phyloP scores from a whole-genome alignment of 1,140 invertebrate species.

The Drosophila bipectinata region DNA sequence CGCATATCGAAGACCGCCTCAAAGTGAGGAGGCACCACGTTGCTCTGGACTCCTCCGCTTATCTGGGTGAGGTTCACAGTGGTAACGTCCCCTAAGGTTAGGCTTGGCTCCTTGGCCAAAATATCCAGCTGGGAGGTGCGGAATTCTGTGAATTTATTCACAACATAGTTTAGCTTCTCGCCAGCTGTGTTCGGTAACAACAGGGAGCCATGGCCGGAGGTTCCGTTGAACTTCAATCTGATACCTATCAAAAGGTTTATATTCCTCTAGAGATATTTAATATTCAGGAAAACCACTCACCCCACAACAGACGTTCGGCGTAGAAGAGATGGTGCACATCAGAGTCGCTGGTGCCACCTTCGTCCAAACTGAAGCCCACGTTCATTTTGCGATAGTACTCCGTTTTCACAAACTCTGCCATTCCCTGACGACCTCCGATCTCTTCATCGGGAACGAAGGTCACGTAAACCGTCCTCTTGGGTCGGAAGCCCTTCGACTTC shows the following conservation, averaged over 20 bases:
- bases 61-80: constrained; percentile 94
- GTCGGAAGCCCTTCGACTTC: constrained; percentile 85
- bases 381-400: constrained; percentile 92
- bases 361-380: constrained; percentile 93
- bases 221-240: constrained; percentile 85
- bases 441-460: constrained; percentile 96
- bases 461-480: constrained; percentile 88
- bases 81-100: constrained; percentile 92
- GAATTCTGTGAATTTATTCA: constrained; percentile 91
- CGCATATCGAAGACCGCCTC: constrained; percentile 90
- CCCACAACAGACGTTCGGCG: constrained; percentile 90
- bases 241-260: constrained; percentile 23
- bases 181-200: constrained; percentile 92
- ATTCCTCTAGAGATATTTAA: background rate
- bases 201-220: constrained; percentile 94
- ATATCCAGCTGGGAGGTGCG: constrained; percentile 88
- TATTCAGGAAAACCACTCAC: constrained; percentile 78
- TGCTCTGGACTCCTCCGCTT: constrained; percentile 94
- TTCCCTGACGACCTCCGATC: constrained; percentile 92
- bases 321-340: constrained; percentile 90
- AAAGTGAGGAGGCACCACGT: constrained; percentile 94
- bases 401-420: constrained; percentile 91
- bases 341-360: constrained; percentile 88
- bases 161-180: constrained; percentile 91
- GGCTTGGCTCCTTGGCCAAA: constrained; percentile 86